Base-by-base conservation (phyloP, 1,140 invertebrate genomes). In the Pseudomyrmex concolor region DNA sequence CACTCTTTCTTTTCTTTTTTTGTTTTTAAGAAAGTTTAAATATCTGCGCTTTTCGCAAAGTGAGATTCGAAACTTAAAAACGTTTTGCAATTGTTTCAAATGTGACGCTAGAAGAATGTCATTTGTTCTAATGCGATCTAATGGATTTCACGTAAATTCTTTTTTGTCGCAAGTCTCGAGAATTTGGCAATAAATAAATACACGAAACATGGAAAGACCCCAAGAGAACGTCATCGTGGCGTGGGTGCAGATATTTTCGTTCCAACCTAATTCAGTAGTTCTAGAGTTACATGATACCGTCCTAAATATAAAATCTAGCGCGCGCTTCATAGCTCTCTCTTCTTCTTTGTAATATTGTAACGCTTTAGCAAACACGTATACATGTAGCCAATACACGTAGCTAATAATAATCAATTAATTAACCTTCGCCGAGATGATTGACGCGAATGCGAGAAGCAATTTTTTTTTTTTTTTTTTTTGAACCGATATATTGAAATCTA, bases 221-320 rank as follows among this genome's bases (percentile, higher is more conserved):
- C 17, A 15, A 25, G 51, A 80, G 81, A 77, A 71, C 85, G 76
- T 72, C 77, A 77, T 68, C 60, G 71, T 34, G 5, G 84, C 84
- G 91, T 92, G 89, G 87, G 88, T 90, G 91, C 68, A 67, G 82
- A 73, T 92, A 92, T 93, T 93, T 92, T 93, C 86, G 92, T 92
- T 93, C 91, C 82, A 93, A 92, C 92, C 92, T 90, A 93, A 93
- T 92, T 93, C 92, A 93, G 92, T 89, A 93, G 92, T 92, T 93
- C 91, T 92, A 91, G 89, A 88, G 92, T 93, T 92, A 92, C 91
- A 91, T 55, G 86, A 84, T 89, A 77, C 86, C 87, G 86, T 89
- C 92, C 92, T 92, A 93, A 93, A 93, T 93, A 93, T 93, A 93
- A 93, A 93, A 92, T 93, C 92, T 93, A 93, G 92, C 92, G 84